Evolutionary conservation across 2,113 vertebrate genomes (phyloP).

Genomic region (Tychaedon coryphoeus): DNA sequence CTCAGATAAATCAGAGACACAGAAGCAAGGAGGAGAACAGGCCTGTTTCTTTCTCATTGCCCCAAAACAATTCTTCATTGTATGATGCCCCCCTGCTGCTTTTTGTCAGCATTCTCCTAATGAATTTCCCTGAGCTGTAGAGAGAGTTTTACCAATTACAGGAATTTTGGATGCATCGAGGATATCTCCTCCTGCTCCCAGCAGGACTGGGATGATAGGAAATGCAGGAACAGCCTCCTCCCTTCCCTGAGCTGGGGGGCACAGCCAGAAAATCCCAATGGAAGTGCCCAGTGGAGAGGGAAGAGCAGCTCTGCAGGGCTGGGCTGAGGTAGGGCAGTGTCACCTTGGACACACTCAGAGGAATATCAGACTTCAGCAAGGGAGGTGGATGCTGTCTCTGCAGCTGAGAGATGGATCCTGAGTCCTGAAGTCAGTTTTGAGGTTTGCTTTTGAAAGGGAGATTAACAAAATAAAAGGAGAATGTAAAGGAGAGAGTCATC

Average conservation of each 20-base stretch:
- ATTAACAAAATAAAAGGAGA: background rate
- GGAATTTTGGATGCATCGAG: background rate
- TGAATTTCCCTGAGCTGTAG: background rate
- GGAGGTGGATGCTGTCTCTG: background rate
- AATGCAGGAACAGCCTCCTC: background rate
- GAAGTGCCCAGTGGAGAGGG: background rate
- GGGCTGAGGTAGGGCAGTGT: background rate
- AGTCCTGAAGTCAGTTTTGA: background rate
- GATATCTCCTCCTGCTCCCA: background rate
- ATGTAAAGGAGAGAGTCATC: background rate
- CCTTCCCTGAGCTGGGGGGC: background rate
- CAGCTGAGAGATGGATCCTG: background rate
- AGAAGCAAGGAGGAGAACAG: background rate
- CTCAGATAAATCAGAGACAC: background rate
- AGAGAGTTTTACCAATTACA: background rate
- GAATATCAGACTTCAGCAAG: background rate
- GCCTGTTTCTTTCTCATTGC: background rate
- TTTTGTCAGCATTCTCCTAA: conserved; percentile 11
- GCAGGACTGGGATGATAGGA: background rate
- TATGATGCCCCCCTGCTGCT: conserved; percentile 7
- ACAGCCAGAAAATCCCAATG: background rate
- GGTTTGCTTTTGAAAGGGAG: background rate
- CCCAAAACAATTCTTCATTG: background rate
- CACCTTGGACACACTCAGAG: background rate
- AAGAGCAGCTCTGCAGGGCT: background rate